Percentiles rank a stretch among this genome's conserved stretches.
These are phyloP conservation scores for Chymomyza fuscimana DNA, from an alignment of 2,888 invertebrate species.

Conservation along the genomic window DNA sequence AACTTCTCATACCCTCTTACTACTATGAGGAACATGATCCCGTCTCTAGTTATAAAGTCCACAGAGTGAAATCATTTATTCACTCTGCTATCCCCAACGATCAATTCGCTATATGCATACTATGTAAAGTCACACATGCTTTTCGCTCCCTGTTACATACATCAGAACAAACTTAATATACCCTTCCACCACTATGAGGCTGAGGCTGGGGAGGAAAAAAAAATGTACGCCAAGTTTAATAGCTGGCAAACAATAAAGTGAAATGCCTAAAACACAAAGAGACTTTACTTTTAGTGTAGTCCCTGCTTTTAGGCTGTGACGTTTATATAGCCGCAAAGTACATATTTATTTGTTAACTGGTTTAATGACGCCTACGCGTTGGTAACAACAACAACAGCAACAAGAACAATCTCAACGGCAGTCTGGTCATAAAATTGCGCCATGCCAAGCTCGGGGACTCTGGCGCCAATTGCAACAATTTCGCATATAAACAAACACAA, in stretches of 20 bases:
- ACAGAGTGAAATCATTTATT: too few species aligned
- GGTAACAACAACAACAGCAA: too few species aligned
- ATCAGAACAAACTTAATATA: not conserved
- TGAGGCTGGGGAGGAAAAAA: not conserved
- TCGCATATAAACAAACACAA: not conserved
- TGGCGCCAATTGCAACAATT: conserved; percentile 38
- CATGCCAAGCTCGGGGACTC: conserved; percentile 49
- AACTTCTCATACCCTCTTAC: too few species aligned
- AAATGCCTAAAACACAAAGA: conserved; percentile 8
- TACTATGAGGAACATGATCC: too few species aligned
- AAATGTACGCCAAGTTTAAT: not conserved
- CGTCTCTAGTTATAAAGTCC: too few species aligned
- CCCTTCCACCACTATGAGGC: not conserved
- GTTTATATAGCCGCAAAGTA: conserved; percentile 49
- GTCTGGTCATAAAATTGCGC: conserved; percentile 44
- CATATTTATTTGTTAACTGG: conserved; percentile 69
- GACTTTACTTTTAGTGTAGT: conserved; percentile 18
- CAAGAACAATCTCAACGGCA: conserved; percentile 10
- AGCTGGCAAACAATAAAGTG: conserved; percentile 16
- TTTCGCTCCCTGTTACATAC: not conserved
- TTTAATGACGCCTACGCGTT: conserved; percentile 63
- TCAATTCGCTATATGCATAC: too few species aligned
- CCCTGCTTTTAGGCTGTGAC: conserved; percentile 21
- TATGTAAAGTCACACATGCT: too few species aligned
- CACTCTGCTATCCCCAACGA: too few species aligned